Conservation (phyloP, 2,888 invertebrate genomes). For the Plebejus argus region DNA sequence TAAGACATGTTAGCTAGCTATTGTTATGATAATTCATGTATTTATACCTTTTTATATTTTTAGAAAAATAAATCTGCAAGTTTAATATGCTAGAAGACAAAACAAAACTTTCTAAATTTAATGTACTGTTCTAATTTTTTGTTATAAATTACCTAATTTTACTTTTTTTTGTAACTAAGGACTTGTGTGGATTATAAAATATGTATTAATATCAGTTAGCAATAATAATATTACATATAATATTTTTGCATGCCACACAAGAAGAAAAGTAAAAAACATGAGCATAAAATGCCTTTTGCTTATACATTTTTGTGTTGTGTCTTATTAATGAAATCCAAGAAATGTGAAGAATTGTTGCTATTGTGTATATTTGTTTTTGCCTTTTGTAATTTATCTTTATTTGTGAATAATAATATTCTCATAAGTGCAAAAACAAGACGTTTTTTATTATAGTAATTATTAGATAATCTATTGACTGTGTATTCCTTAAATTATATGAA, state of each 20-base stretch:
- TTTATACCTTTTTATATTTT: constrained; percentile 66
- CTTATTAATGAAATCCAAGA: constrained; percentile 38
- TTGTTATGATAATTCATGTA: constrained; percentile 75
- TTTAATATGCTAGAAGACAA: constrained; percentile 49
- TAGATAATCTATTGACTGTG: neutral
- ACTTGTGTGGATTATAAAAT: neutral
- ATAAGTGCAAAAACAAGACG: neutral
- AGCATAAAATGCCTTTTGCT: neutral
- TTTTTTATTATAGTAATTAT: constrained; percentile 5
- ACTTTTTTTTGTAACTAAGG: neutral
- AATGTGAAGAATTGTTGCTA: neutral
- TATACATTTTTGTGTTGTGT: neutral
- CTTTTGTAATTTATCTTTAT: constrained; percentile 53
- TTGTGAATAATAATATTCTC: constrained; percentile 36
- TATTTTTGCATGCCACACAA: neutral
- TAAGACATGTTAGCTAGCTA: constrained; percentile 78
- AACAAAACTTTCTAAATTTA: neutral
- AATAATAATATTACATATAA: neutral
- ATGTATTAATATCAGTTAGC: neutral
- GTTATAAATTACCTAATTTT: neutral
- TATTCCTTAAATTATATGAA: neutral
- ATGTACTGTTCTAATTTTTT: neutral
- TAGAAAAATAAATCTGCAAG: constrained; percentile 77
- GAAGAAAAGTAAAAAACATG: neutral
- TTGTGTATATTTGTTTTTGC: constrained; percentile 19